A percentile compares a stretch with the other conserved stretches of the same genome.
Conservation (phyloP, 2,888 invertebrate species). For the Geophilus truncorum region DNA sequence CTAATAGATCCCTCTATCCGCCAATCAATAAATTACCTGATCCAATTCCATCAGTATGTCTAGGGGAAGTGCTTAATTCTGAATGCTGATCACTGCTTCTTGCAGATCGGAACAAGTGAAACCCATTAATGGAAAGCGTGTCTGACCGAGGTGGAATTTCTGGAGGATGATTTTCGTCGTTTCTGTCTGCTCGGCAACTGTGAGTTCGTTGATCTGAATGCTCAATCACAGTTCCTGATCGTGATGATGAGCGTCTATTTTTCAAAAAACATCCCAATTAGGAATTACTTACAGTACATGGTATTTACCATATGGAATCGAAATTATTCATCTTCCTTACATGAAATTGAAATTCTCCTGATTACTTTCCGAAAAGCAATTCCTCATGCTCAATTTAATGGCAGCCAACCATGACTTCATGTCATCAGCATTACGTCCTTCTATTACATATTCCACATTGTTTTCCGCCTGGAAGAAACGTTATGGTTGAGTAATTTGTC, state of each 20-base stretch:
- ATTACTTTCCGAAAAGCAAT: no score
- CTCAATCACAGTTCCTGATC: conserved; percentile 35
- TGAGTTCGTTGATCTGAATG: conserved; percentile 37
- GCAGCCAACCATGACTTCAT: conserved; percentile 91
- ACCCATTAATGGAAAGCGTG: conserved; percentile 40
- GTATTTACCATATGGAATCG: conserved; percentile 37
- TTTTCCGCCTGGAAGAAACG: conserved; percentile 68
- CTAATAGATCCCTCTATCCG: no score
- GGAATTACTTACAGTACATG: not conserved
- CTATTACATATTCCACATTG: conserved; percentile 92
- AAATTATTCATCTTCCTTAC: not conserved
- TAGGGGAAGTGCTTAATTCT: conserved; percentile 53
- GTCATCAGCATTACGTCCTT: conserved; percentile 81
- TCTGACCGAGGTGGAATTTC: conserved; percentile 66
- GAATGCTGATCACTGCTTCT: conserved; percentile 28
- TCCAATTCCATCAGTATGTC: conserved; percentile 46
- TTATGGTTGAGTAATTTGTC: no score
- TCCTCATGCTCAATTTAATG: conserved; percentile 78
- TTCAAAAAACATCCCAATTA: no score
- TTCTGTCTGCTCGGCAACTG: not conserved
- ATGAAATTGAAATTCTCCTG: no score
- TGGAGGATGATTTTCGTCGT: conserved; percentile 55
- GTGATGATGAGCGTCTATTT: not conserved
- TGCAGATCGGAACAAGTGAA: conserved; percentile 18
- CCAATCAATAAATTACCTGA: no score